These are phyloP conservation scores for Axis porcinus DNA, from an alignment of 2,113 vertebrate species.

Conservation along the genomic window DNA sequence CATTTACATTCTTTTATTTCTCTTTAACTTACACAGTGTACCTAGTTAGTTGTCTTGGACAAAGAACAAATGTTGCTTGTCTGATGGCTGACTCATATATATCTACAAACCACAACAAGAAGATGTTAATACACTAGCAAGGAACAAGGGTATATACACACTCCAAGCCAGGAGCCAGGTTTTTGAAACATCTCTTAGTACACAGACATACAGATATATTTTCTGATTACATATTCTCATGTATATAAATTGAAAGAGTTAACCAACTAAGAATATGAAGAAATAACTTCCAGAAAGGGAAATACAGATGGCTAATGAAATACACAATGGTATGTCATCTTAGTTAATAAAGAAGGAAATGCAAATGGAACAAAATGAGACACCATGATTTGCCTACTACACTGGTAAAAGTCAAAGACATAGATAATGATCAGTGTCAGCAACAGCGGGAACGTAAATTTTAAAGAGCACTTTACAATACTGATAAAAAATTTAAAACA, in stretches of 20 bases:
- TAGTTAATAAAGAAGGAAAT: not conserved
- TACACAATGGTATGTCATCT: not conserved
- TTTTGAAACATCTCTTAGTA: not conserved
- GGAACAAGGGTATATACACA: not conserved
- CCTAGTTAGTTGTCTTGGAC: not conserved
- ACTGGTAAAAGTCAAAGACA: not conserved
- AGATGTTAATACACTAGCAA: not conserved
- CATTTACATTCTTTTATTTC: not conserved
- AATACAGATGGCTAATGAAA: not conserved
- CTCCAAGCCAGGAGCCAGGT: not conserved
- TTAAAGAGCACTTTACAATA: not conserved
- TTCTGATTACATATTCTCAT: not conserved
- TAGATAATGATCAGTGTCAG: not conserved
- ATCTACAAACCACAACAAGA: not conserved
- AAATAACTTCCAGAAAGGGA: not conserved
- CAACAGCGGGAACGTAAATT: not conserved
- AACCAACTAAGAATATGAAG: not conserved
- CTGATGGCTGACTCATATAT: not conserved
- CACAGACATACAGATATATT: not conserved
- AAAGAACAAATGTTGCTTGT: not conserved
- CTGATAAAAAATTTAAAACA: not conserved
- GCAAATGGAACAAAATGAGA: not conserved
- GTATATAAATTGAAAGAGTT: not conserved
- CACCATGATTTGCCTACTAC: not conserved
- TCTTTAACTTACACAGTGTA: not conserved